Evolutionary conservation across 2,113 vertebrate species (phyloP).

Genomic region (Hoplias malabaricus): DNA sequence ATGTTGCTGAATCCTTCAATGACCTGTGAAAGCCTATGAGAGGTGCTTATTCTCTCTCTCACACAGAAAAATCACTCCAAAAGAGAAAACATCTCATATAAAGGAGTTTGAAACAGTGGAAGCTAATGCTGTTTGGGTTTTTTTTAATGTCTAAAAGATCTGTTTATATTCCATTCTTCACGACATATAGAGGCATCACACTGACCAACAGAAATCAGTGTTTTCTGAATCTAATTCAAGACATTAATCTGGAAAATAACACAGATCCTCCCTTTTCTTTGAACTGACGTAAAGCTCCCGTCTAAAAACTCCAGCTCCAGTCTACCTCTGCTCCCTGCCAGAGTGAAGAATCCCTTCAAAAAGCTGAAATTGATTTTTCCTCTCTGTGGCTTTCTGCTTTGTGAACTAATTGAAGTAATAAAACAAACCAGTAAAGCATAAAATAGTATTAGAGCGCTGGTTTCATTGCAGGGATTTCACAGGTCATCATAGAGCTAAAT

Average conservation of each 20-base stretch:
- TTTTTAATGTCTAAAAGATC: too few species aligned
- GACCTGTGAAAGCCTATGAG: too few species aligned
- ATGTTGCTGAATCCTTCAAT: too few species aligned
- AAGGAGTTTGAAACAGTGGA: too few species aligned
- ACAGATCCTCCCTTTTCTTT: neutral
- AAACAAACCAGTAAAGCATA: conserved; percentile 50
- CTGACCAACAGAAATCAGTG: neutral
- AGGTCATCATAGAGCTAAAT: conserved; percentile 52
- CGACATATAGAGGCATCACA: too few species aligned
- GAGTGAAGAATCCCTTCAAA: conserved; percentile 27
- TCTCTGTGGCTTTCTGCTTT: conserved; percentile 34
- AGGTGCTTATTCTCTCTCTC: too few species aligned
- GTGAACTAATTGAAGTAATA: conserved; percentile 49
- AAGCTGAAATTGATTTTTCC: conserved; percentile 35
- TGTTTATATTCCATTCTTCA: too few species aligned
- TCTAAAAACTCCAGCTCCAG: neutral
- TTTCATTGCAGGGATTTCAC: conserved; percentile 41
- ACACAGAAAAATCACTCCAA: too few species aligned
- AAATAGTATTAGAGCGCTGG: conserved; percentile 31
- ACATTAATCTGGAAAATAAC: neutral
- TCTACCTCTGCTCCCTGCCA: neutral
- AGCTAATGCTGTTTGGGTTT: too few species aligned
- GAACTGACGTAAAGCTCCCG: neutral
- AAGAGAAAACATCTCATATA: too few species aligned
- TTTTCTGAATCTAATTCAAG: neutral